Evolutionary conservation across 2,797 vertebrate genomes (phyloP).

Genomic region (Anisognathus igniventris): DNA sequence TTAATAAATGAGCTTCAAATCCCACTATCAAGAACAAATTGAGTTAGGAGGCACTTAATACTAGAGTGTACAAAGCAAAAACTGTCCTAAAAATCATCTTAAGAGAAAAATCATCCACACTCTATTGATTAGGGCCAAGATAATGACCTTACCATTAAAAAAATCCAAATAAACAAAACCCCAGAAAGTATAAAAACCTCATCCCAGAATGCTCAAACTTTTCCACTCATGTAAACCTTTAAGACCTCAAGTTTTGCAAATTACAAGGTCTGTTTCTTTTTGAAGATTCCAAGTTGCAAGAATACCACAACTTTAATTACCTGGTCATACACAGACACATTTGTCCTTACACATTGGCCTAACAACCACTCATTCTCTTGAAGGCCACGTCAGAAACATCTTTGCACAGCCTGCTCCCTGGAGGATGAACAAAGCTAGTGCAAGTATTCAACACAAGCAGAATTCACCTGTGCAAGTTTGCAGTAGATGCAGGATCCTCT

Average conservation of each 20-base stretch:
- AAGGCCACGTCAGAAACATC: not conserved
- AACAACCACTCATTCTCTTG: not conserved
- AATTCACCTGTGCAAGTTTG: not conserved
- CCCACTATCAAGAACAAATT: not conserved
- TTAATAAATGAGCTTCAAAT: not conserved
- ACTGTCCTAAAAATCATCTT: not conserved
- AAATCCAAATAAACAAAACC: no score
- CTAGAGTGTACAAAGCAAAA: not conserved
- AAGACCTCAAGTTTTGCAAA: not conserved
- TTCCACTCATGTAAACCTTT: not conserved
- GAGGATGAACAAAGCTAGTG: not conserved
- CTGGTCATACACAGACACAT: not conserved
- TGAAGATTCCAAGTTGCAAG: not conserved
- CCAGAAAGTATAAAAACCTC: not conserved
- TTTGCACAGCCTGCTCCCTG: not conserved
- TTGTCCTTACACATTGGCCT: rapidly evolving
- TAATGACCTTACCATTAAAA: not conserved
- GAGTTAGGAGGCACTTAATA: not conserved
- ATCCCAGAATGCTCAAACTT: not conserved
- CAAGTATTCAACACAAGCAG: not conserved
- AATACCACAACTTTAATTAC: not conserved
- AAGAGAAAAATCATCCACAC: not conserved
- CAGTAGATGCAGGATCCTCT: not conserved
- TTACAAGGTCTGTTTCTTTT: not conserved
- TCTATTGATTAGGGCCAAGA: not conserved